phyloP scores from a whole-genome alignment of 1,140 invertebrate genomes.

The Penaeus japonicus region DNA sequence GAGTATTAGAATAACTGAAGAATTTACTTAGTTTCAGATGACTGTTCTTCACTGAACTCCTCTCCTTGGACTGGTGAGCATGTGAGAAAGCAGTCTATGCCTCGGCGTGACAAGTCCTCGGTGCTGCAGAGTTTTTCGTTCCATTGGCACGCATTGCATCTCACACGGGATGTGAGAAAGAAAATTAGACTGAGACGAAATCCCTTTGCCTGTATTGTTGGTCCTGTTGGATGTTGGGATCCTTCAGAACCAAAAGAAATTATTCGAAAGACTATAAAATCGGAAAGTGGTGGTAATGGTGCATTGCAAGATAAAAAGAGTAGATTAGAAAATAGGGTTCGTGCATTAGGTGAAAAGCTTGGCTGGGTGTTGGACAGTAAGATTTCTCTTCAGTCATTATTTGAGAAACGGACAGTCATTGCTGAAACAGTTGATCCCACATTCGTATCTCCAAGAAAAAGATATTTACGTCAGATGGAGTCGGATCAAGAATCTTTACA shows the following conservation, averaged over 20 bases:
- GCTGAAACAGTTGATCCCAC: constrained; percentile 35
- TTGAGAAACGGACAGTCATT: constrained; percentile 34
- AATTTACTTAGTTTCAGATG: constrained; percentile 76
- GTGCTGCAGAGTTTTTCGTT: constrained; percentile 67
- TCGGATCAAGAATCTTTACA: constrained; percentile 36
- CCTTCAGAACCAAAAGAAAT: not conserved
- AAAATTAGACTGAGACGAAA: constrained; percentile 16
- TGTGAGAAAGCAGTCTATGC: constrained; percentile 82
- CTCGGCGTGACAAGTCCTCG: constrained; percentile 75
- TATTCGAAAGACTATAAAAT: not conserved
- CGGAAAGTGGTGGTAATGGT: not conserved
- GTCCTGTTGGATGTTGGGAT: not conserved
- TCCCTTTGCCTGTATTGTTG: constrained; percentile 11
- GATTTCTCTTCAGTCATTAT: constrained; percentile 4
- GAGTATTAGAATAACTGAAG: not conserved
- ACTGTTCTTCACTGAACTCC: constrained; percentile 86
- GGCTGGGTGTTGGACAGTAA: constrained; percentile 26
- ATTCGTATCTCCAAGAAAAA: constrained; percentile 47
- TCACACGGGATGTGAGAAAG: not conserved
- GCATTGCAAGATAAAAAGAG: not conserved
- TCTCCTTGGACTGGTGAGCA: constrained; percentile 88
- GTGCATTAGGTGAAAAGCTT: constrained; percentile 18
- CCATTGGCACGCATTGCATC: not conserved
- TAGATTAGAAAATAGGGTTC: constrained; percentile 30
- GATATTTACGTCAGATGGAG: constrained; percentile 52